These are phyloP conservation scores for Papilio gigon DNA, from an alignment of 2,888 invertebrate genomes.

Conservation along the genomic window DNA sequence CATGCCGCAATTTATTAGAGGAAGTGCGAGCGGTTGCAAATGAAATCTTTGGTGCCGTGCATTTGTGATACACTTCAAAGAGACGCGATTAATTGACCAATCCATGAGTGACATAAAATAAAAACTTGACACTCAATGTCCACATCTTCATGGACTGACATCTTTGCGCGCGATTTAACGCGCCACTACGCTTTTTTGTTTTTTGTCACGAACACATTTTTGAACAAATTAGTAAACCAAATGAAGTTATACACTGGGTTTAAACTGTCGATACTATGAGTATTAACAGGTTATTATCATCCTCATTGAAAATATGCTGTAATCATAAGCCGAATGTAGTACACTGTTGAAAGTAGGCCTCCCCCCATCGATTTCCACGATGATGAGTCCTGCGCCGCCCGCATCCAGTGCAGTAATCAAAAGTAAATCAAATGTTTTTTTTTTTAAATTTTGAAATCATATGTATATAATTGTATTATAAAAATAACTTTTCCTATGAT, in stretches of 20 bases:
- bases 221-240: conserved; percentile 7
- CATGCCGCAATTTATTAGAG: conserved; percentile 42
- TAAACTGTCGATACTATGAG: background rate
- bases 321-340: too few relatives aligned
- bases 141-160: conserved; percentile 60
- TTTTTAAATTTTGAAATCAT: too few relatives aligned
- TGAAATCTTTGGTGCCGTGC: conserved; percentile 44
- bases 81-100: conserved; percentile 68
- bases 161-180: conserved; percentile 62
- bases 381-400: too few relatives aligned
- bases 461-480: too few relatives aligned
- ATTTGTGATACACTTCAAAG: conserved; percentile 65
- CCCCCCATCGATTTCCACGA: too few relatives aligned
- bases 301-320: too few relatives aligned
- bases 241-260: background rate
- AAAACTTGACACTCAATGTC: conserved; percentile 50
- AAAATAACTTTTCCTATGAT: background rate
- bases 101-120: conserved; percentile 55
- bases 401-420: too few relatives aligned
- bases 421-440: too few relatives aligned
- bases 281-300: too few relatives aligned
- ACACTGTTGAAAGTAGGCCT: too few relatives aligned
- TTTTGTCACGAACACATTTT: conserved; percentile 43
- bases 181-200: conserved; percentile 57
- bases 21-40: conserved; percentile 46